Base-by-base conservation (phyloP, 2,113 vertebrate genomes). In the Petromus typicus region DNA sequence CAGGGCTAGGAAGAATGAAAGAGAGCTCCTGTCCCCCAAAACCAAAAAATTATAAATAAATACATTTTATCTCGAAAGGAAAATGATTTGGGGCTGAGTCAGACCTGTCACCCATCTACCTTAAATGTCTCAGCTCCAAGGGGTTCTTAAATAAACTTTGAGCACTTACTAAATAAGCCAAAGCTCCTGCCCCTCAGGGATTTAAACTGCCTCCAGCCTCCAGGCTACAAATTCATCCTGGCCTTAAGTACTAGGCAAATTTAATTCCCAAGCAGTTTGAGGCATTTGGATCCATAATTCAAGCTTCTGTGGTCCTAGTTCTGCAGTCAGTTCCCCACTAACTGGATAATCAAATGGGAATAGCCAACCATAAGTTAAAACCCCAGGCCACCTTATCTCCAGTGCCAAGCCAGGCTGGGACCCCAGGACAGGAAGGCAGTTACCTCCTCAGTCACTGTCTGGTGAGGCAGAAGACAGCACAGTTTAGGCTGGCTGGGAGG, bases 291-390 rank as follows among this genome's bases (percentile, higher is more conserved):
- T 63, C 59, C 69, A 54, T 93, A 43, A 85, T 40, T 73, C 48
- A 59, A 61, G 34, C 30, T 17, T 48, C 78, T 48, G 13, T 30
- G 40, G 71, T 32, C 40, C 37, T 88, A 84, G 9, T 66, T 73
- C 73, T 45, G 22, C 40, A 30, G 17, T 43, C 5, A 8, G 22
- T 54, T 91, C 87, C n/a, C 54, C 75, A 71, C 40, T 63, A 91
- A 89, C 22, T 18, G 2, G 4, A 48, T 67, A 73, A 40, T 83
- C 37, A 18, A 67, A 86, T 64, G 22, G n/a, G 18, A 75, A 54
- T 16, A 61, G 4, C 73, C 69, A 89, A 25, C 93, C 66, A 82
- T 51, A 90, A 89, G 79, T 89, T 79, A 40, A 89, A 95, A 92
- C 48, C 9, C 40, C 54, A 34, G 45, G 37, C 3, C 57, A 89